Evolutionary conservation across 2,797 vertebrate genomes (phyloP).

Genomic region (Sebastolobus alascanus): DNA sequence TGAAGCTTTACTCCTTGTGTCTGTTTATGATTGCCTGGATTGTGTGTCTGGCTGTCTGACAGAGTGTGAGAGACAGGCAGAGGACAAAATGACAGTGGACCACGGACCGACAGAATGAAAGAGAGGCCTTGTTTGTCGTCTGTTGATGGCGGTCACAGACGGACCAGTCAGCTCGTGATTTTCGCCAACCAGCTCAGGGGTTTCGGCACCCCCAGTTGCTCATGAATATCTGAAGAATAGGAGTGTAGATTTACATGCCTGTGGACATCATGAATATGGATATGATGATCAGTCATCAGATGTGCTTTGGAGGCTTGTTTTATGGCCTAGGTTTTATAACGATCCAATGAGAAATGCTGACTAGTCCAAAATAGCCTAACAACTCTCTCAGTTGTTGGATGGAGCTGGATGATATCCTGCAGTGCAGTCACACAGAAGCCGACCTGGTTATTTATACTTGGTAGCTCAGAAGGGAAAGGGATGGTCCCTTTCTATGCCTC

Average conservation of each 20-base stretch:
- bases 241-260: slow-evolving; percentile 46
- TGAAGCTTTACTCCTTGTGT: background rate
- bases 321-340: slow-evolving; percentile 35
- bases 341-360: slow-evolving; percentile 61
- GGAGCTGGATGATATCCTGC: slow-evolving; percentile 61
- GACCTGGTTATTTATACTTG: slow-evolving; percentile 40
- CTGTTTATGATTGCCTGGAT: slow-evolving; percentile 32
- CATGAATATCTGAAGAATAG: slow-evolving; percentile 59
- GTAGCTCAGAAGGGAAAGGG: slow-evolving; percentile 25
- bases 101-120: slow-evolving; percentile 56
- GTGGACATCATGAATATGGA: slow-evolving; percentile 63
- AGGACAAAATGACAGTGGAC: slow-evolving; percentile 58
- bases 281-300: slow-evolving; percentile 49
- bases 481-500: slow-evolving; percentile 10
- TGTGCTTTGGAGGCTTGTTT: slow-evolving; percentile 39
- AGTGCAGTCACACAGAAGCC: slow-evolving; percentile 57
- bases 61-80: slow-evolving; percentile 38
- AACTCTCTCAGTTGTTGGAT: slow-evolving; percentile 47
- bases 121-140: slow-evolving; percentile 58
- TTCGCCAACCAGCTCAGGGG: slow-evolving; percentile 30
- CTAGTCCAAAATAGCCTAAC: slow-evolving; percentile 54
- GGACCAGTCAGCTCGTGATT: slow-evolving; percentile 51
- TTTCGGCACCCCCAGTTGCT: slow-evolving; percentile 32
- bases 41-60: slow-evolving; percentile 34
- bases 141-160: slow-evolving; percentile 54